phyloP scores from a whole-genome alignment of 2,113 vertebrate genomes.

The Dendrocopos noguchii region DNA sequence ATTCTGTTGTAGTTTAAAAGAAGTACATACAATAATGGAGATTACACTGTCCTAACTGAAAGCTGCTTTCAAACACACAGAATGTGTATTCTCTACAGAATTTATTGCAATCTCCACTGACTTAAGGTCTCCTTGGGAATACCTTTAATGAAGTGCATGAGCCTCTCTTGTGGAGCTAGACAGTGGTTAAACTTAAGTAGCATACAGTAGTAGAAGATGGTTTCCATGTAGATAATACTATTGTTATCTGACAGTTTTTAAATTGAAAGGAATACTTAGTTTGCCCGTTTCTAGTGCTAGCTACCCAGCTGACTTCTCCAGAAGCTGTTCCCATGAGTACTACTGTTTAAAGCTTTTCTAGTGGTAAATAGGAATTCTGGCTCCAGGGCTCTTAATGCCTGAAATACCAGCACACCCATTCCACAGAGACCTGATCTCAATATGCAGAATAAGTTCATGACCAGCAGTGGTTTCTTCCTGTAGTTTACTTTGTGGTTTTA shows the following conservation, averaged over 20 bases:
- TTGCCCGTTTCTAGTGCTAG: neutral
- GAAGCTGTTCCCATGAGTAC: neutral
- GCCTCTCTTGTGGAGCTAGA: conserved; percentile 12
- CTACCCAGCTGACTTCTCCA: neutral
- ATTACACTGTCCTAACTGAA: neutral
- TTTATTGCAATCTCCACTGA: conserved; percentile 14
- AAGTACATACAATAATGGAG: neutral
- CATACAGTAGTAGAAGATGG: neutral
- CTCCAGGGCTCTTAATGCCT: conserved; percentile 63
- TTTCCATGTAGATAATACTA: neutral
- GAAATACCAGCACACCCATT: conserved; percentile 74
- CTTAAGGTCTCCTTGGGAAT: neutral
- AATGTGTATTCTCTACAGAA: conserved; percentile 16
- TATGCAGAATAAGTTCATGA: conserved; percentile 27
- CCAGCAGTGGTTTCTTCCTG: conserved; percentile 72
- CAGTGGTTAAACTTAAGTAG: conserved; percentile 7
- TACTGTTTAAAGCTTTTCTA: conserved; percentile 47
- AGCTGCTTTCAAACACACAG: neutral
- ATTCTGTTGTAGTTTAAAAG: neutral
- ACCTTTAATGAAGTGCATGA: conserved; percentile 3
- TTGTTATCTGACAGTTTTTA: neutral
- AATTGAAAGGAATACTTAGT: neutral
- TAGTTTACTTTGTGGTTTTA: conserved; percentile 47
- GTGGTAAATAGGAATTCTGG: conserved; percentile 66
- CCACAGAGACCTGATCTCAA: conserved; percentile 67